Evolutionary conservation across 1,140 invertebrate genomes (phyloP).

Genomic region (Aphaenogaster rudis): DNA sequence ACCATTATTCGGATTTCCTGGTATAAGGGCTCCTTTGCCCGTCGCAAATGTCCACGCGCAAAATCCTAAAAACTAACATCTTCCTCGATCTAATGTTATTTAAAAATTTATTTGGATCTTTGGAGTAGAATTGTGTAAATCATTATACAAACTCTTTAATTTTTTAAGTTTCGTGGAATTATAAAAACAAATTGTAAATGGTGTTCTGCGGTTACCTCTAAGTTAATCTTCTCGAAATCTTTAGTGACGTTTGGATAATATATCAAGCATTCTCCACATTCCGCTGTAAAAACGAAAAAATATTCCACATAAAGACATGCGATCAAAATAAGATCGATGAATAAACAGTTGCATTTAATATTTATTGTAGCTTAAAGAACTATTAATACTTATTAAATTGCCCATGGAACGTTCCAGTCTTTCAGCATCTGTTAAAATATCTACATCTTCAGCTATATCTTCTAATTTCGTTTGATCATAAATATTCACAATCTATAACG

Average conservation of each 20-base stretch:
- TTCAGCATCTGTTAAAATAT: conserved; percentile 86
- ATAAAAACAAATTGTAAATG: neutral
- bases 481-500: conserved; percentile 71
- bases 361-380: neutral
- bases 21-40: conserved; percentile 89
- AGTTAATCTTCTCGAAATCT: conserved; percentile 85
- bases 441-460: conserved; percentile 70
- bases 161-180: neutral
- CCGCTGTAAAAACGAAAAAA: conserved; percentile 40
- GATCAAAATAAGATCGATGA: conserved; percentile 19
- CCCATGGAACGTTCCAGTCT: conserved; percentile 84
- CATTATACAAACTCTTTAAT: neutral
- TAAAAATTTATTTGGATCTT: conserved; percentile 6
- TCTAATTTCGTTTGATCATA: conserved; percentile 81
- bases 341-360: neutral
- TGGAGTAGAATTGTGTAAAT: neutral
- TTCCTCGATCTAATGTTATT: neutral
- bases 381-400: conserved; percentile 81
- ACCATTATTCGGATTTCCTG: conserved; percentile 90
- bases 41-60: conserved; percentile 88
- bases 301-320: neutral
- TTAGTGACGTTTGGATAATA: conserved; percentile 82
- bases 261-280: conserved; percentile 82
- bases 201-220: conserved; percentile 80
- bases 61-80: conserved; percentile 89